Evolutionary conservation across 2,797 vertebrate genomes (phyloP).

Genomic region (Alfaro cultratus): DNA sequence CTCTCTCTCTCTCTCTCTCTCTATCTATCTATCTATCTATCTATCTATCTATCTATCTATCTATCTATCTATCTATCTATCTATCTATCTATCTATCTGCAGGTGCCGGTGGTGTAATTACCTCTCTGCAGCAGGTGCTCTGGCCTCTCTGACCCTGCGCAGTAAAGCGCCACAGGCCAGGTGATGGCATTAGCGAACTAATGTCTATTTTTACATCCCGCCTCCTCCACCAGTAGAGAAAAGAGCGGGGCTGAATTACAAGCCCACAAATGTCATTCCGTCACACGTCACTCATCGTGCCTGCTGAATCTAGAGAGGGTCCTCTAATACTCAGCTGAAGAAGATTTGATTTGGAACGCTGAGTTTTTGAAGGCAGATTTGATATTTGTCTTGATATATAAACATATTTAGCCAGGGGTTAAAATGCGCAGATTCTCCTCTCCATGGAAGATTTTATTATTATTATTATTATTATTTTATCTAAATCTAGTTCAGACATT

Average conservation of each 20-base stretch:
- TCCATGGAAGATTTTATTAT: background rate
- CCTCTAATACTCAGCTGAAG: background rate
- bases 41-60: conserved; percentile 11
- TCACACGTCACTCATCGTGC: conserved; percentile 57
- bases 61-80: background rate
- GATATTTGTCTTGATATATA: background rate
- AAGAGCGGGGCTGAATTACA: conserved; percentile 23
- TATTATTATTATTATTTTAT: background rate
- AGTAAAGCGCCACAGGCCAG: conserved; percentile 59
- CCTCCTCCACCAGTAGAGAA: conserved; percentile 40
- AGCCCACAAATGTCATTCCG: conserved; percentile 49
- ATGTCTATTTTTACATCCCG: conserved; percentile 63
- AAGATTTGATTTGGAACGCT: background rate
- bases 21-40: conserved; percentile 4
- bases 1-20: conserved; percentile 17
- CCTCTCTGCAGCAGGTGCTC: conserved; percentile 65
- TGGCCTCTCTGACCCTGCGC: conserved; percentile 53
- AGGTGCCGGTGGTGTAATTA: conserved; percentile 47
- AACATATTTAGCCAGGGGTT: background rate
- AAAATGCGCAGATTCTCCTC: background rate
- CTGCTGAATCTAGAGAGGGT: conserved; percentile 24
- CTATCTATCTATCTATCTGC: background rate
- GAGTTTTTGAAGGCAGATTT: background rate
- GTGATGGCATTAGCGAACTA: conserved; percentile 67
- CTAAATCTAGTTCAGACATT: background rate